These are phyloP conservation scores for Pelosia muscerda DNA, from an alignment of 2,888 invertebrate species.

Conservation along the genomic window DNA sequence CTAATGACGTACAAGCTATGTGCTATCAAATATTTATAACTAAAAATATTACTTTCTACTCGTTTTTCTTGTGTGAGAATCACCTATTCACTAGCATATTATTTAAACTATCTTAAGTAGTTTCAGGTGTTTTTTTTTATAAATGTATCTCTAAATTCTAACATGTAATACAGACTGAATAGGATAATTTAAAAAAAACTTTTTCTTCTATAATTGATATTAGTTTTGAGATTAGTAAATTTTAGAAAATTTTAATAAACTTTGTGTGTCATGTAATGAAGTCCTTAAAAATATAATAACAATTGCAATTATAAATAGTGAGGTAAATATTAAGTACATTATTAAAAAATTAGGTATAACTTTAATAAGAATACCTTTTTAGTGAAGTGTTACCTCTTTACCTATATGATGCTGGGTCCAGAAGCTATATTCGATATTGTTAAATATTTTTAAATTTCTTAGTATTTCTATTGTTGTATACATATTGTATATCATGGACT, in stretches of 20 bases:
- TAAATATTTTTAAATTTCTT: neutral
- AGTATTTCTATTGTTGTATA: neutral
- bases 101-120: neutral
- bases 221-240: neutral
- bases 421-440: neutral
- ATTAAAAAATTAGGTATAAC: neutral
- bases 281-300: neutral
- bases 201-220: neutral
- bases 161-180: neutral
- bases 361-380: neutral
- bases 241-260: neutral
- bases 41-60: neutral
- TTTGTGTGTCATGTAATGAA: neutral
- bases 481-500: neutral
- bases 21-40: neutral
- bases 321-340: slow-evolving; percentile 1
- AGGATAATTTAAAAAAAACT: neutral
- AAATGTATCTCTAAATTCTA: neutral
- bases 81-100: neutral
- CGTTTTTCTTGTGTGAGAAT: neutral
- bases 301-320: slow-evolving; percentile 4
- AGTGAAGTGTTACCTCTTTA: neutral
- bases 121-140: neutral
- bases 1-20: neutral
- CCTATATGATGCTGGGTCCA: neutral